phyloP scores from a whole-genome alignment of 2,888 invertebrate genomes.

The Amiota minor region DNA sequence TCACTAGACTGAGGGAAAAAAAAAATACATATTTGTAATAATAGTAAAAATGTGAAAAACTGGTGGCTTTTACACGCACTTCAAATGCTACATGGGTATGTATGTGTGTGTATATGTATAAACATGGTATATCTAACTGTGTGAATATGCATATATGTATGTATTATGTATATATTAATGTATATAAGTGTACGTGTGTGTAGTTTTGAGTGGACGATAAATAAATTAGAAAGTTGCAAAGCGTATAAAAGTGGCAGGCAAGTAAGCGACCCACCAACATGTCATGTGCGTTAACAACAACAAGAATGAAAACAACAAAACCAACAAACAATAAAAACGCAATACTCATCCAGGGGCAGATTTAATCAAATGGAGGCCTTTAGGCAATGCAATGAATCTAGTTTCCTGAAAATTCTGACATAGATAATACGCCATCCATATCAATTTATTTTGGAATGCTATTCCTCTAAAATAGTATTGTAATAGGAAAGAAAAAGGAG shows the following conservation, averaged over 20 bases:
- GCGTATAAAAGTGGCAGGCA: slow-evolving; percentile 20
- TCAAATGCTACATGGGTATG: slow-evolving; percentile 54
- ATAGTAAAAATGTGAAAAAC: slow-evolving; percentile 51
- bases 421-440: too few relatives aligned
- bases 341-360: too few relatives aligned
- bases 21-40: slow-evolving; percentile 43
- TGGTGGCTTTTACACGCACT: slow-evolving; percentile 57
- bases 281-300: slow-evolving; percentile 35
- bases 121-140: too few relatives aligned
- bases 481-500: too few relatives aligned
- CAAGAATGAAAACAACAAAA: slow-evolving; percentile 1
- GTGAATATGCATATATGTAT: slow-evolving; percentile 24
- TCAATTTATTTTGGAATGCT: too few relatives aligned
- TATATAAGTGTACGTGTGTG: slow-evolving; percentile 39
- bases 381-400: too few relatives aligned
- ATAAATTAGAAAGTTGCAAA: slow-evolving; percentile 62
- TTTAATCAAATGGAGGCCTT: too few relatives aligned
- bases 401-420: too few relatives aligned
- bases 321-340: background rate
- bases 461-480: too few relatives aligned
- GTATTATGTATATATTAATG: slow-evolving; percentile 18
- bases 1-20: background rate
- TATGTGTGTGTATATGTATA: slow-evolving; percentile 17
- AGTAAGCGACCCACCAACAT: slow-evolving; percentile 27
- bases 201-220: slow-evolving; percentile 57